phyloP scores from a whole-genome alignment of 2,113 vertebrate species.

The Pseudolaguvia tuberculata region DNA sequence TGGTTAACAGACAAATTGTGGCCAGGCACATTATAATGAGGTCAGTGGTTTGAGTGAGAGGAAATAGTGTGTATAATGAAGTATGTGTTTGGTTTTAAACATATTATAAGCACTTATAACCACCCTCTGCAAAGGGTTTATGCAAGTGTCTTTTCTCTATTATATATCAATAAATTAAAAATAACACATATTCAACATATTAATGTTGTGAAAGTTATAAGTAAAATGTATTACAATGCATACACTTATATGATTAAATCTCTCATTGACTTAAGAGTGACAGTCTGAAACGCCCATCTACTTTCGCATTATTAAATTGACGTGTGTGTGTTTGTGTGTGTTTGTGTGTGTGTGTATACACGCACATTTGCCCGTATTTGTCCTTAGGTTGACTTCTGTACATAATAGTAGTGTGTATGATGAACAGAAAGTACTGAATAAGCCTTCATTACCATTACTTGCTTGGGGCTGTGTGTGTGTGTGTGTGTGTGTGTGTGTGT shows the following conservation, averaged over 20 bases:
- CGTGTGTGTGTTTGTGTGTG: conserved; percentile 5
- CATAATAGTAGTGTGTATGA: not conserved
- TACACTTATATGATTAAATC: conserved; percentile 4
- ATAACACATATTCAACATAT: not conserved
- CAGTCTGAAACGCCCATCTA: conserved; percentile 6
- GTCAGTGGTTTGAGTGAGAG: not conserved
- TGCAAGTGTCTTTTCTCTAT: too few relatives aligned
- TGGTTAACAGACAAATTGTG: conserved; percentile 23
- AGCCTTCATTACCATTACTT: not conserved
- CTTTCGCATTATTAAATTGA: conserved; percentile 26
- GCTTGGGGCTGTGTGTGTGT: not conserved
- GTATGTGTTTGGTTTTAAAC: not conserved
- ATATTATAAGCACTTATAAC: not conserved
- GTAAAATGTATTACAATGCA: not conserved
- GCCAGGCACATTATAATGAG: not conserved
- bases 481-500: not conserved
- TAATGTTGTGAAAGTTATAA: not conserved
- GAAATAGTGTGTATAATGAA: conserved; percentile 20
- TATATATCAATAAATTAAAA: too few relatives aligned
- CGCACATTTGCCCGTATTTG: not conserved
- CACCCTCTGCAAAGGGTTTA: too few relatives aligned
- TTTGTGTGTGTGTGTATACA: conserved; percentile 13
- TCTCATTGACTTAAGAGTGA: not conserved
- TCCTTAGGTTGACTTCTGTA: not conserved
- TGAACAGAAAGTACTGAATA: conserved; percentile 5